Conservation (phyloP, 2,888 invertebrate species). For the Pandemis heparana region DNA sequence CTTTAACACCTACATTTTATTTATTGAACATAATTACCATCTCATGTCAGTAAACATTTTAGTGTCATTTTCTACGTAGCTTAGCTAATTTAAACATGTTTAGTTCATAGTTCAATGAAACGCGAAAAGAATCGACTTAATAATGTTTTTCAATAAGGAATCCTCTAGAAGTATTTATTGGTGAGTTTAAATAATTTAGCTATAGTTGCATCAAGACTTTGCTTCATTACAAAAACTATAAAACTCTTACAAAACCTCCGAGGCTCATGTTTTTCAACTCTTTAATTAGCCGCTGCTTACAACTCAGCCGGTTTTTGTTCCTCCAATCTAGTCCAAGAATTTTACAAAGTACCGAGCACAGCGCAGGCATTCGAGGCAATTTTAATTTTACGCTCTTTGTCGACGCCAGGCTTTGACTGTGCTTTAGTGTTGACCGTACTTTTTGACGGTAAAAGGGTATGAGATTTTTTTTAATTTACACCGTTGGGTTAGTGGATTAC, state of each 20-base stretch:
- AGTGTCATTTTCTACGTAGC: no score
- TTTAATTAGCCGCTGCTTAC: conserved; percentile 37
- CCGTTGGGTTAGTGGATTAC: background rate
- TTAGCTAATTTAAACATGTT: no score
- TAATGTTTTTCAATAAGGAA: no score
- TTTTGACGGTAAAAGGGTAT: conserved; percentile 1
- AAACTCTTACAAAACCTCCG: background rate
- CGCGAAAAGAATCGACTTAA: no score
- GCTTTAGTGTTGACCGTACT: conserved; percentile 23
- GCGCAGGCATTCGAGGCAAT: conserved; percentile 34
- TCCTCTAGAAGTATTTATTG: no score
- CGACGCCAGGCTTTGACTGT: background rate
- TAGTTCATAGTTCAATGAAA: no score
- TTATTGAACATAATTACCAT: no score
- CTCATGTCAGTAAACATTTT: no score
- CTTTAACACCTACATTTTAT: no score
- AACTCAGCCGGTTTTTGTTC: conserved; percentile 25
- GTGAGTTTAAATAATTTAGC: no score
- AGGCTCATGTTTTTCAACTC: conserved; percentile 23
- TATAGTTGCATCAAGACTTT: no score
- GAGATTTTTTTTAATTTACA: background rate
- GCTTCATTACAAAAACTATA: no score
- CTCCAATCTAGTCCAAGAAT: conserved; percentile 38
- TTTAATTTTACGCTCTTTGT: conserved; percentile 37
- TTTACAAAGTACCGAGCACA: conserved; percentile 31